These are phyloP conservation scores for Engystomops pustulosus DNA, from an alignment of 2,113 vertebrate genomes.

Conservation along the genomic window DNA sequence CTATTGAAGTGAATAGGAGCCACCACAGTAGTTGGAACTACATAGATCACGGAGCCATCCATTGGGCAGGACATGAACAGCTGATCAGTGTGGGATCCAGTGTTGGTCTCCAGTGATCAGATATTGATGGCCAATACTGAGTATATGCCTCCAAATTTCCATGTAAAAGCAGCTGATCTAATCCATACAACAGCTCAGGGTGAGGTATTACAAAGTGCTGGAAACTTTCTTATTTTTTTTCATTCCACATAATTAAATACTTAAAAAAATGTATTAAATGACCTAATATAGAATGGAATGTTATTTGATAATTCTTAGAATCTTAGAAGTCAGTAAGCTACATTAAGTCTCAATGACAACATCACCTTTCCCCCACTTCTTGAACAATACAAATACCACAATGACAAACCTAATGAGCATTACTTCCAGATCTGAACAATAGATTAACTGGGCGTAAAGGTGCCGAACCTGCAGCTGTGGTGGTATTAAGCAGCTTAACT, in stretches of 20 bases:
- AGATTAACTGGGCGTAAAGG: slow-evolving; percentile 21
- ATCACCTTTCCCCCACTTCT: slow-evolving; percentile 36
- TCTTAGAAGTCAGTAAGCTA: not conserved
- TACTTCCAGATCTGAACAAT: slow-evolving; percentile 44
- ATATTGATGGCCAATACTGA: too few relatives aligned
- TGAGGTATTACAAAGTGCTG: not conserved
- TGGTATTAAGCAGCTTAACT: not conserved
- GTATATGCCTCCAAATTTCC: too few relatives aligned
- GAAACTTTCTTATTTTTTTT: not conserved
- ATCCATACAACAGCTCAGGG: not conserved
- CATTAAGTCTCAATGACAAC: slow-evolving; percentile 5
- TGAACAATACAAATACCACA: slow-evolving; percentile 24
- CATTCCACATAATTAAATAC: not conserved
- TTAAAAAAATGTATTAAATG: not conserved
- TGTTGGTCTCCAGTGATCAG: too few relatives aligned
- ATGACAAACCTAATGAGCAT: slow-evolving; percentile 33
- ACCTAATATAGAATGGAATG: slow-evolving; percentile 14
- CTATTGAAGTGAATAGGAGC: too few relatives aligned
- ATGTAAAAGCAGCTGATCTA: not conserved
- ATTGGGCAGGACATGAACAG: too few relatives aligned
- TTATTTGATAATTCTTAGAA: slow-evolving; percentile 7
- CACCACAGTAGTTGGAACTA: too few relatives aligned
- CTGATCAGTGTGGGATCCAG: too few relatives aligned
- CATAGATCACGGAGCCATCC: too few relatives aligned
- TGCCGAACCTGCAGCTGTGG: slow-evolving; percentile 18